These are phyloP conservation scores for Piscicola geometra DNA, from an alignment of 2,888 invertebrate species.

Conservation along the genomic window DNA sequence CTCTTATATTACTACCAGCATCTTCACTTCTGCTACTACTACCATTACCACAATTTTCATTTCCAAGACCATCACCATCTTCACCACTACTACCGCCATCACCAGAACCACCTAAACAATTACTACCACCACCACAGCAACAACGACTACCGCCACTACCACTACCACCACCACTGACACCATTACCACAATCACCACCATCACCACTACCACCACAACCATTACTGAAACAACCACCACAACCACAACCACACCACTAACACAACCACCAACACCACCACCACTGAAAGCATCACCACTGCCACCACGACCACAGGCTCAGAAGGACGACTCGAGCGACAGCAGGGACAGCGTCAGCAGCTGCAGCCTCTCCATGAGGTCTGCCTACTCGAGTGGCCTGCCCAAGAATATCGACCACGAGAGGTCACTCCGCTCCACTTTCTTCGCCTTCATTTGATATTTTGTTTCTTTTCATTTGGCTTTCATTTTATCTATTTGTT, in stretches of 20 bases:
- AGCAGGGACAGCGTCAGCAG: slow-evolving; percentile 6
- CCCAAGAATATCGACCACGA: background rate
- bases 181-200: slow-evolving; percentile 6
- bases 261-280: background rate
- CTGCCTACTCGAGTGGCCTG: slow-evolving; percentile 1
- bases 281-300: no score
- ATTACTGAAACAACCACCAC: background rate
- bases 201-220: background rate
- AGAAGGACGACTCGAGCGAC: background rate
- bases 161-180: background rate
- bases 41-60: no score
- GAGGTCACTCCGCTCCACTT: background rate
- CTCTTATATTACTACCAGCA: no score
- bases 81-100: no score
- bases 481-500: no score
- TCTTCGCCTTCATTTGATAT: no score
- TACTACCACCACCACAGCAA: no score
- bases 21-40: no score
- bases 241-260: background rate
- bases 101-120: no score
- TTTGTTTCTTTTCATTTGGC: no score
- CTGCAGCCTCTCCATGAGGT: background rate
- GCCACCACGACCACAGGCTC: background rate
- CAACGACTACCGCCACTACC: background rate
- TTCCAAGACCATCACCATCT: no score